Base-by-base conservation (phyloP, 2,888 invertebrate species). In the Plebejus anna region DNA sequence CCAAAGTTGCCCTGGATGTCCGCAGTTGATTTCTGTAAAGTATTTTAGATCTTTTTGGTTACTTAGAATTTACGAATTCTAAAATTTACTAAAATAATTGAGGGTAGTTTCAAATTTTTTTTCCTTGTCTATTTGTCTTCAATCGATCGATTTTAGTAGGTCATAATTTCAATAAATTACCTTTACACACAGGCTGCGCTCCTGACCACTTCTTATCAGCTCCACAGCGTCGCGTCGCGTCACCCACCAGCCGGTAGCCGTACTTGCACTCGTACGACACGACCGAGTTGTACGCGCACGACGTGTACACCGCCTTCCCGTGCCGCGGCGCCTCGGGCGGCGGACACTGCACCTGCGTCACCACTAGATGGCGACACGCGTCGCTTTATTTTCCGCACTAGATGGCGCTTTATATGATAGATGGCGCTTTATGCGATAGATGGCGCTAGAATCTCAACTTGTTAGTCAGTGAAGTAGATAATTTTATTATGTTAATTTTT, bases 141-240 rank as follows among this genome's bases (percentile, higher is more conserved):
- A 22, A 22, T 22, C 22, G 22, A 22, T 22, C 22, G 22, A 22
- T 22, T 22, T 22, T 22, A 55, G 4, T 55, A 16, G 16, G 55
- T 55, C 16, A 1, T 55, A 13, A 55, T 16, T 55, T 55, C 16
- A 16, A 55, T 59, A 59, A 57, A 59, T 3, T 88, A 98, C 98
- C 98, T 96, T 98, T 98, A 89, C 99, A 99, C 81, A 95, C 94
- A 1, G 99, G 99, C 82, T 97, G 96, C n/a, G 96, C 94, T 59
- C 98, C 99, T 36, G 98, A 97, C 99, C 99, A 99, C 86, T 97
- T 97, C 87, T 97, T 97, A 89, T 99, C 98, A 0, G 98, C 97
- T 1, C 98, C 97, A 88, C 99, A 99, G 71, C 97, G 95, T 81
- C 99, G 95, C 2, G 98, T 98, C 16, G 96, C 95, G 80, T 98